Base-by-base conservation (phyloP, 2,888 invertebrate genomes). In the Megaustenia siamemsis region DNA sequence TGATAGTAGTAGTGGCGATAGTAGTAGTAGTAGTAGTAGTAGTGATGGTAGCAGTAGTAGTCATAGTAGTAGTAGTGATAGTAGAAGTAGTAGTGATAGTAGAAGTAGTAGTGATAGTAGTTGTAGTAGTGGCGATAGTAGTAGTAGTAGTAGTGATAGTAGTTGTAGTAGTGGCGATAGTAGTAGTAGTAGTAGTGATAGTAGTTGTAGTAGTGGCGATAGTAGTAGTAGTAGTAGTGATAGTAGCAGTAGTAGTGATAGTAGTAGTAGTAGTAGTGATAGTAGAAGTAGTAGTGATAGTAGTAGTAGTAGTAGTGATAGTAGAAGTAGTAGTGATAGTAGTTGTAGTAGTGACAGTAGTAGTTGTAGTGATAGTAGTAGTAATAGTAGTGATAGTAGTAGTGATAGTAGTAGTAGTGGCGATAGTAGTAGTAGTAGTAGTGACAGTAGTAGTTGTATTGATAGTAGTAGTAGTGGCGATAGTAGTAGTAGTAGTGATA, bases 181-280 rank as follows among this genome's bases (percentile, higher is more conserved):
- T 32, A 28, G 49, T 49, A 49, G 49, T 49, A 49, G 49, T 15
- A 49, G 49, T 49, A 49, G 15, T 49, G 15, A 15, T 49, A 49
- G 49, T 49, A 49, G 49, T 49, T 10, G 49, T 49, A 49, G 49
- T 49, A 49, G 8, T 38, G 18, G 40, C n/a, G 18, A 15, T 38
- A 69, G 32, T 69, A 69, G 35, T 69, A 40, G 40, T 69, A 69
- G 38, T 69, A 69, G 69, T 38, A 69, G 69, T 69, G 24, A 35
- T 69, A 35, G 38, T 75, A 45, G 28, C 18, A 45, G 45, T 75
- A 60, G 60, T 24, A 60, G 60, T 15, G 24, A n/a, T 60, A n/a
- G 60, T 15, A 60, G 60, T 15, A n/a, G 60, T 24, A 24, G 60
- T 21, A 60, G 60, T 18, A 18, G 24, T 24, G 24, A 24, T 24